Conservation (phyloP, 2,888 invertebrate genomes). For the Invenusta paracnida region DNA sequence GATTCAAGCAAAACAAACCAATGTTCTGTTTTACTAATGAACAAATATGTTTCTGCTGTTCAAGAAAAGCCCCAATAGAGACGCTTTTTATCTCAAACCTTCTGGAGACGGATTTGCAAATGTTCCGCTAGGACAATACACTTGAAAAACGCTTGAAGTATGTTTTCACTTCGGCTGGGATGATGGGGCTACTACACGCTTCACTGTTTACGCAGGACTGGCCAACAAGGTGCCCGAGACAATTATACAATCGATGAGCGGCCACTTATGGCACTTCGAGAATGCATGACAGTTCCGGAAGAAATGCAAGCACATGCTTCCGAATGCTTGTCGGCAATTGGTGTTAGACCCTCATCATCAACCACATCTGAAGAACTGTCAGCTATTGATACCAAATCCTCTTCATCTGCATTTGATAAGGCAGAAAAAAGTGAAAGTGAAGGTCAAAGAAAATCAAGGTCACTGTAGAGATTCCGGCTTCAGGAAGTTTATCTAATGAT, state of each 20-base stretch:
- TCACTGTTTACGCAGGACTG: conserved; percentile 17
- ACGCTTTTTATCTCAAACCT: conserved; percentile 23
- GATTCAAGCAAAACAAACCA: conserved; percentile 4
- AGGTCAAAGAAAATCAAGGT: conserved; percentile 7
- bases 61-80: conserved; percentile 5
- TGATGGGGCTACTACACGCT: conserved; percentile 6
- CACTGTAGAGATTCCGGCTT: conserved; percentile 26
- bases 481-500: neutral
- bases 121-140: neutral
- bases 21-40: conserved; percentile 23
- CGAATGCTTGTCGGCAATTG: neutral
- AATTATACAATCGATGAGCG: conserved; percentile 19
- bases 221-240: conserved; percentile 5
- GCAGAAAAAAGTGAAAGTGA: conserved; percentile 19
- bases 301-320: conserved; percentile 26
- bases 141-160: neutral
- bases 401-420: neutral
- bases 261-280: conserved; percentile 15
- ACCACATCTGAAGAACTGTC: neutral
- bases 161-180: neutral
- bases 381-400: no score
- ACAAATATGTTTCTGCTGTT: conserved; percentile 5
- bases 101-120: neutral
- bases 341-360: conserved; percentile 9
- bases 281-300: conserved; percentile 12